Evolutionary conservation across 2,888 invertebrate species (phyloP), one percentile per base, ranked within the genome.

Genomic region (Microctonus hyperodae): DNA sequence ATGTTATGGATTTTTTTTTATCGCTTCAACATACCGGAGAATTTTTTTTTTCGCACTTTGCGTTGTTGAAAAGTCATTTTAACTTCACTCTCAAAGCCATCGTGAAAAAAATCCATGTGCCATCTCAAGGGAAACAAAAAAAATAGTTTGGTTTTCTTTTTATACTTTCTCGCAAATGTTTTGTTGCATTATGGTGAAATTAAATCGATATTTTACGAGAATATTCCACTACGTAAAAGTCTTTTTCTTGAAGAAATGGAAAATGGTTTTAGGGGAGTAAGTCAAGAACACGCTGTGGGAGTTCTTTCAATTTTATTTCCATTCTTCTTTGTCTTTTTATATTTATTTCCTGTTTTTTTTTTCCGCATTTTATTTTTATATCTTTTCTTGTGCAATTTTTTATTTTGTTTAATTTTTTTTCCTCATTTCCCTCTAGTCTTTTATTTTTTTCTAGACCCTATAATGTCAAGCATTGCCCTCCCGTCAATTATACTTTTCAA

Each of bases 301-400:
- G 63, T 69, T 73, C 72, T 69, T 71, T 72, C 70, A 69, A 71
- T 69, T 64, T 11, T 64, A 6, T 31, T n/a, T n/a, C n/a, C n/a
- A n/a, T n/a, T n/a, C n/a, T n/a, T n/a, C n/a, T n/a, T n/a, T n/a
- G n/a, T n/a, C n/a, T n/a, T n/a, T n/a, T n/a, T n/a, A n/a, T n/a
- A 50, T 58, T 62, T 61, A 16, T 48, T 35, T 31, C 11, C 53
- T 31, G 16, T 35, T 35, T 23, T 22, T 23, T 50, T 23, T 23
- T 56, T 57, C 44, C 50, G n/a, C 44, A 7, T 55, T 68, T 50
- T 62, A 65, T 69, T 64, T 56, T 44, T 16, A 44, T 7, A 5
- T 28, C 28, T 28, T 28, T 28, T 28, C 28, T 28, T 7, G 7
- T 28, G 7, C 28, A 28, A 25, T 44, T 57, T 33, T 55, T 61